Conservation (phyloP, 2,113 vertebrate genomes). For the Gorsachius goisagi region DNA sequence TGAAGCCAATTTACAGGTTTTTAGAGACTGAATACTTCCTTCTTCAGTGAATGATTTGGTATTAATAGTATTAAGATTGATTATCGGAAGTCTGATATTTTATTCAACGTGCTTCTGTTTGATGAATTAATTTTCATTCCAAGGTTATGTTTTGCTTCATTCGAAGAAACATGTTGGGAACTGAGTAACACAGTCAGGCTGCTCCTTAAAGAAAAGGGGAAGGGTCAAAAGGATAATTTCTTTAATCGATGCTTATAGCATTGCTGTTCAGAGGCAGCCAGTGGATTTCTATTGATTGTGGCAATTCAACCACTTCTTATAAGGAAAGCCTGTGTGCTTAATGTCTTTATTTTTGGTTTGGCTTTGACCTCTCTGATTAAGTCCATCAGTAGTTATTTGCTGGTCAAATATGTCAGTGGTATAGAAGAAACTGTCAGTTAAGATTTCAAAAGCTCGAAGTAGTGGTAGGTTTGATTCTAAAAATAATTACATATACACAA, state of each 20-base stretch:
- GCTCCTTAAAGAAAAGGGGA: constrained; percentile 4
- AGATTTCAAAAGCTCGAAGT: background rate
- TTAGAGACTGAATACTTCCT: background rate
- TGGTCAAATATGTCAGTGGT: background rate
- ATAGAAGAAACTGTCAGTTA: background rate
- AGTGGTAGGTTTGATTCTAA: background rate
- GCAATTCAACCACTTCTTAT: background rate
- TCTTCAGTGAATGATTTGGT: background rate
- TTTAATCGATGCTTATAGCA: constrained; percentile 76
- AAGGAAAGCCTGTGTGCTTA: constrained; percentile 6
- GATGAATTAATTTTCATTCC: background rate
- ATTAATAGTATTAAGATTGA: background rate
- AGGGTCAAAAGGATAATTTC: constrained; percentile 68
- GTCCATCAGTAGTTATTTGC: background rate
- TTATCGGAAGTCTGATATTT: background rate
- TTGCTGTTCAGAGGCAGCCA: constrained; percentile 68
- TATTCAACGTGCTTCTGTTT: background rate
- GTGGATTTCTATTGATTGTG: constrained; percentile 55
- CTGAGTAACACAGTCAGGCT: background rate
- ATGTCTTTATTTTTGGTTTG: constrained; percentile 39
- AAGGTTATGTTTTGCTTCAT: background rate
- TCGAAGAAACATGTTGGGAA: background rate
- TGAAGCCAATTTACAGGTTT: background rate
- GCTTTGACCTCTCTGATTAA: background rate
- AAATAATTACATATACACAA: background rate